Conservation (phyloP, 2,888 invertebrate species). For the Cynaeus angustus region DNA sequence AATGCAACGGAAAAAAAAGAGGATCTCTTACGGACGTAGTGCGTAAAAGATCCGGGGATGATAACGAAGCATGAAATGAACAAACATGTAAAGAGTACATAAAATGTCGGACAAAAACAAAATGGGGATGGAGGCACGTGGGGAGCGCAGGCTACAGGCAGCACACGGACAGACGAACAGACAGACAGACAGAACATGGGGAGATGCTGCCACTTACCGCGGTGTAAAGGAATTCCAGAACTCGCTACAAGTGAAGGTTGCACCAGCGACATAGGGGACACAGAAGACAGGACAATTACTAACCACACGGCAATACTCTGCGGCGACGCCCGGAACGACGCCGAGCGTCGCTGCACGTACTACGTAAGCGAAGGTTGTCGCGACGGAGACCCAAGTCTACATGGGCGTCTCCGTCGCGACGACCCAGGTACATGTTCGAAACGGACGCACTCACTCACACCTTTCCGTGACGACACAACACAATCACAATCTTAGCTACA, state of each 20-base stretch:
- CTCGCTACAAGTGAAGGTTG: conserved; percentile 84
- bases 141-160: conserved; percentile 68
- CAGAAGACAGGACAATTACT: conserved; percentile 75
- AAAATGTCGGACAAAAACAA: conserved; percentile 74
- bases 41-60: conserved; percentile 52
- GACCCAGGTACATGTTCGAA: conserved; percentile 56
- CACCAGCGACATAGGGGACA: conserved; percentile 84
- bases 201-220: conserved; percentile 90
- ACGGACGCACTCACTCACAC: conserved; percentile 57
- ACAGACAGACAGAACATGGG: conserved; percentile 70
- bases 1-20: conserved; percentile 72
- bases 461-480: conserved; percentile 69
- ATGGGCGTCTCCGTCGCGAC: conserved; percentile 47
- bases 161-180: conserved; percentile 69
- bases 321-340: conserved; percentile 48
- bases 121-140: conserved; percentile 69
- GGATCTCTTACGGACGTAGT: conserved; percentile 74
- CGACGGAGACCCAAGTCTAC: conserved; percentile 42
- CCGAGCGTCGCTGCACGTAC: conserved; percentile 61
- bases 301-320: conserved; percentile 71
- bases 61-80: conserved; percentile 65
- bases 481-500: conserved; percentile 69
- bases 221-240: conserved; percentile 99
- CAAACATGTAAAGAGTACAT: conserved; percentile 72
- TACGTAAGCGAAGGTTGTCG: conserved; percentile 64